Percentiles rank a stretch among this genome's conserved stretches.
Conservation (phyloP, 2,888 invertebrate species). For the Lamproptera curius region DNA sequence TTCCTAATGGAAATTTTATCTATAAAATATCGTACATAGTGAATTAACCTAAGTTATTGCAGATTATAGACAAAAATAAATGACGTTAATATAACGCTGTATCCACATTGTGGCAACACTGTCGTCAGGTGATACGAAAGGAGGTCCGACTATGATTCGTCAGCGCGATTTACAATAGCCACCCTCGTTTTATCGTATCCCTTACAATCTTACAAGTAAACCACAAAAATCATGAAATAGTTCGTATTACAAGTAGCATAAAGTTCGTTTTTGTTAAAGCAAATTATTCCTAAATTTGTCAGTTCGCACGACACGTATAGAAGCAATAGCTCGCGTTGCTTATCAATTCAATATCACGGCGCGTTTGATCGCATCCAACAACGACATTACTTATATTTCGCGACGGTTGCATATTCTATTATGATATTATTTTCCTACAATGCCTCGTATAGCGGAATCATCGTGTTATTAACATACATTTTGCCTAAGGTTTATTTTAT, state of each 20-base stretch:
- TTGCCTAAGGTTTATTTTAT: too few relatives aligned
- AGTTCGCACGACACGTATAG: slow-evolving; percentile 24
- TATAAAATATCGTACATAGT: too few relatives aligned
- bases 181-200: slow-evolving; percentile 61
- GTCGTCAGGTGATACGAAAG: slow-evolving; percentile 64
- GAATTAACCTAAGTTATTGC: too few relatives aligned
- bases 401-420: slow-evolving; percentile 24
- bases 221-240: slow-evolving; percentile 10
- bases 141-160: slow-evolving; percentile 65
- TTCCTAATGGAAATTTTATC: too few relatives aligned
- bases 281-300: slow-evolving; percentile 22
- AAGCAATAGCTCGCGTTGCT: slow-evolving; percentile 39
- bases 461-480: too few relatives aligned
- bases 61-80: too few relatives aligned
- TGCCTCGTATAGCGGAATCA: too few relatives aligned
- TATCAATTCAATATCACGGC: slow-evolving; percentile 66
- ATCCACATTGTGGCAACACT: slow-evolving; percentile 45
- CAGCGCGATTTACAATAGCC: slow-evolving; percentile 67
- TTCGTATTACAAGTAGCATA: background rate
- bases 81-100: slow-evolving; percentile 24
- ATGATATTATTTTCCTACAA: slow-evolving; percentile 18
- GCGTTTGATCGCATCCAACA: slow-evolving; percentile 58
- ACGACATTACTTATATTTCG: slow-evolving; percentile 45
- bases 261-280: background rate
- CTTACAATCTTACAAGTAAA: slow-evolving; percentile 23